Conservation (phyloP, 2,888 invertebrate species). For the Agonopterix arenella region DNA sequence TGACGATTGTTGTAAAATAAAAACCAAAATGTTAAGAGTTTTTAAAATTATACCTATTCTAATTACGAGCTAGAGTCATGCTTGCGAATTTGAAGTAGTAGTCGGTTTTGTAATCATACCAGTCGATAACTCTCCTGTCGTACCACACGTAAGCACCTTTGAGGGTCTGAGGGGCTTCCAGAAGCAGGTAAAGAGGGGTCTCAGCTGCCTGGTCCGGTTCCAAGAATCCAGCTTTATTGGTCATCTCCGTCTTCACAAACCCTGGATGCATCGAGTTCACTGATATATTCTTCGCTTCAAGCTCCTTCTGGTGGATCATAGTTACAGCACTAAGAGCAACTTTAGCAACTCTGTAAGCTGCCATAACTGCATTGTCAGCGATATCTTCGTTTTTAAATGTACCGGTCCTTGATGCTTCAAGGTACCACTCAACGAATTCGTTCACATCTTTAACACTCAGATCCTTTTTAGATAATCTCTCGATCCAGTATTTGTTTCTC, state of each 20-base stretch:
- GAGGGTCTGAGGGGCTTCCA: constrained; percentile 65
- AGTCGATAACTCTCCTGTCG: constrained; percentile 73
- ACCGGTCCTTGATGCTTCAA: constrained; percentile 52
- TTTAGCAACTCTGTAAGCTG: constrained; percentile 82
- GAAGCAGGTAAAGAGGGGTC: constrained; percentile 72
- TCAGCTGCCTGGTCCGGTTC: constrained; percentile 75
- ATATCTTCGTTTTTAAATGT: constrained; percentile 37
- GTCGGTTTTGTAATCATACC: constrained; percentile 59
- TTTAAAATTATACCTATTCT: too few relatives aligned
- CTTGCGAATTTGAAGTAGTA: constrained; percentile 38
- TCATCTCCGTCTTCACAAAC: constrained; percentile 87
- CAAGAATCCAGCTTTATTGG: constrained; percentile 74
- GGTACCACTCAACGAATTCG: constrained; percentile 79
- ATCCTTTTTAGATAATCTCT: constrained; percentile 36
- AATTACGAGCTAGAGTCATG: too few relatives aligned
- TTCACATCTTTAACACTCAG: constrained; percentile 42
- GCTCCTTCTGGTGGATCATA: constrained; percentile 77
- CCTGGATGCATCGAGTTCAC: constrained; percentile 84
- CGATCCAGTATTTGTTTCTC: constrained; percentile 57
- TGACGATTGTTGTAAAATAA: too few relatives aligned
- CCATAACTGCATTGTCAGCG: constrained; percentile 65
- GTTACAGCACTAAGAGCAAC: constrained; percentile 82
- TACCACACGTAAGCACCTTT: constrained; percentile 81
- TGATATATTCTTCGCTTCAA: constrained; percentile 73
- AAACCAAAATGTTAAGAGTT: too few relatives aligned